Conservation (phyloP, 1,140 invertebrate species). For the Lepidurus couesii region DNA sequence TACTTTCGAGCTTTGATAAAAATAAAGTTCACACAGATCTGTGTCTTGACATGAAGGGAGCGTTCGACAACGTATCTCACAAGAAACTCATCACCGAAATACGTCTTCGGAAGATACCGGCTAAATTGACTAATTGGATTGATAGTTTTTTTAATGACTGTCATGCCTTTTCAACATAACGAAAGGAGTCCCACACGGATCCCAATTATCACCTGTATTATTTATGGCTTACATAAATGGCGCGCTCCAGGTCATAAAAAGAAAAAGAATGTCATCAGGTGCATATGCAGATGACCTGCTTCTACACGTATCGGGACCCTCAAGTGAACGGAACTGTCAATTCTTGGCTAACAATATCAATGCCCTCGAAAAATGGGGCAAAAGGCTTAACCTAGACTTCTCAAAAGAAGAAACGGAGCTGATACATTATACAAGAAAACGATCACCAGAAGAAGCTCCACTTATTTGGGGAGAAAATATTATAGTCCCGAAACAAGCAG, state of each 20-base stretch:
- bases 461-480: constrained; percentile 4
- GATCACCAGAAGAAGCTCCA: neutral
- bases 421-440: constrained; percentile 12
- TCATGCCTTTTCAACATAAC: neutral
- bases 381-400: constrained; percentile 3
- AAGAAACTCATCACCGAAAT: constrained; percentile 1
- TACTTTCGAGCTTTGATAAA: constrained; percentile 10
- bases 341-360: neutral
- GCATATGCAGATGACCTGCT: constrained; percentile 28
- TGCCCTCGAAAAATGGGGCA: constrained; percentile 28
- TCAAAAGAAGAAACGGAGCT: constrained; percentile 21
- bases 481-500: neutral
- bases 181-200: constrained; percentile 15
- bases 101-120: neutral
- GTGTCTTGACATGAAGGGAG: neutral
- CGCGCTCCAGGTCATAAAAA: constrained; percentile 23
- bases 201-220: neutral
- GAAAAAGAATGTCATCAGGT: neutral
- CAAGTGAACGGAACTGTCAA: neutral
- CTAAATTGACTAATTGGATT: neutral
- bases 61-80: constrained; percentile 23
- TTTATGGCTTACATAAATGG: constrained; percentile 19
- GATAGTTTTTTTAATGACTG: neutral
- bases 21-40: neutral
- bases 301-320: neutral